Conservation (phyloP, 2,113 vertebrate species). For the Cinclus mexicanus region DNA sequence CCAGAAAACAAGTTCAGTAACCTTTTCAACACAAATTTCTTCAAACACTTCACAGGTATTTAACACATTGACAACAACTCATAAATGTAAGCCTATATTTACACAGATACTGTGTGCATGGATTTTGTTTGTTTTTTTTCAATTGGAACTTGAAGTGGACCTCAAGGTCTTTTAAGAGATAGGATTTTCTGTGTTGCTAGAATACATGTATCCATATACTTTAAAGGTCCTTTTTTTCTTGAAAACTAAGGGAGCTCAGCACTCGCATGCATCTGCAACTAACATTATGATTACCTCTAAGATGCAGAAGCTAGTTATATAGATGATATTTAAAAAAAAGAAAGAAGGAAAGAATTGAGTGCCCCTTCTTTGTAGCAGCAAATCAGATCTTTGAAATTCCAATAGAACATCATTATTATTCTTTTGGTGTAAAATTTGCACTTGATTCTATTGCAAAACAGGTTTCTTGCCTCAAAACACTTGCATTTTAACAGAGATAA, state of each 20-base stretch:
- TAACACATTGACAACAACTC: background rate
- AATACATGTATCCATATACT: background rate
- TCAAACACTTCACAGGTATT: background rate
- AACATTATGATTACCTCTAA: background rate
- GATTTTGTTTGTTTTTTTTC: background rate
- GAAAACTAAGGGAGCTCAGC: background rate
- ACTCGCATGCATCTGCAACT: background rate
- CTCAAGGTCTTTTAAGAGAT: background rate
- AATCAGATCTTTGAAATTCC: background rate
- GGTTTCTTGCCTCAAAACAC: background rate
- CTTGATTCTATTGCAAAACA: background rate
- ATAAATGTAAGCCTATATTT: background rate
- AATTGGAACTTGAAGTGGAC: background rate
- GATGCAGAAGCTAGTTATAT: background rate
- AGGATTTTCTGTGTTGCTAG: background rate
- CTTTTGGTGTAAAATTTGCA: background rate
- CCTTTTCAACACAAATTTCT: background rate
- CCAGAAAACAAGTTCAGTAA: background rate
- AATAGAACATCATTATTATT: background rate
- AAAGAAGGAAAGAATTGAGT: background rate
- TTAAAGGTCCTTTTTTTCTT: background rate
- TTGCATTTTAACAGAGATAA: background rate
- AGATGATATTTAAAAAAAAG: background rate
- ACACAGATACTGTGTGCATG: background rate
- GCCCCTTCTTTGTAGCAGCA: background rate